Conservation (phyloP, 2,888 invertebrate species). For the Dynastes maya region DNA sequence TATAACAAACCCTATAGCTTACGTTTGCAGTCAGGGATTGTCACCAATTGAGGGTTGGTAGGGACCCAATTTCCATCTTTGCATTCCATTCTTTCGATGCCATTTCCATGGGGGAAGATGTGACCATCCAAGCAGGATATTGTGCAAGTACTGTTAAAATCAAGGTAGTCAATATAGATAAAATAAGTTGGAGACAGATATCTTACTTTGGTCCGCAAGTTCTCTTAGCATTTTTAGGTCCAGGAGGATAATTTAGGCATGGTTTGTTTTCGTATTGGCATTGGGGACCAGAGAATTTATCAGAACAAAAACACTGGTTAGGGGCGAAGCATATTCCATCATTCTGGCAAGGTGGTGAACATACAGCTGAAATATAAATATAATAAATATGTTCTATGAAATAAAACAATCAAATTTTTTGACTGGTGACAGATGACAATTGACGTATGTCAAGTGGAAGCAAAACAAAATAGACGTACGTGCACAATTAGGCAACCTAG, state of each 20-base stretch:
- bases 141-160: conserved; percentile 75
- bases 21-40: conserved; percentile 82
- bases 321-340: conserved; percentile 85
- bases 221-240: conserved; percentile 78
- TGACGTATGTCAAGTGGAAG: neutral
- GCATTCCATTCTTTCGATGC: conserved; percentile 80
- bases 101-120: conserved; percentile 82
- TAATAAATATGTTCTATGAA: too few species aligned
- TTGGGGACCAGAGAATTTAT: conserved; percentile 80
- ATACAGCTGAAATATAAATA: conserved; percentile 75
- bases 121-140: conserved; percentile 79
- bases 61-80: conserved; percentile 82
- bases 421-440: conserved; percentile 2
- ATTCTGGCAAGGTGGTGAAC: conserved; percentile 84
- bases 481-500: conserved; percentile 75
- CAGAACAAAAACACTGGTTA: conserved; percentile 83
- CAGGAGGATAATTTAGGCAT: conserved; percentile 78
- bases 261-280: conserved; percentile 85
- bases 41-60: conserved; percentile 75
- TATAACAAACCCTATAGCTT: conserved; percentile 65
- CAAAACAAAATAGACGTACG: conserved; percentile 68
- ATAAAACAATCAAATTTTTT: neutral
- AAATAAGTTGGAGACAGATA: conserved; percentile 51
- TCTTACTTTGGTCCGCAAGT: conserved; percentile 79
- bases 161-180: conserved; percentile 32